Percentiles rank a stretch among this genome's conserved stretches.
Conservation (phyloP, 2,888 invertebrate species). For the Eupeodes latifasciatus region DNA sequence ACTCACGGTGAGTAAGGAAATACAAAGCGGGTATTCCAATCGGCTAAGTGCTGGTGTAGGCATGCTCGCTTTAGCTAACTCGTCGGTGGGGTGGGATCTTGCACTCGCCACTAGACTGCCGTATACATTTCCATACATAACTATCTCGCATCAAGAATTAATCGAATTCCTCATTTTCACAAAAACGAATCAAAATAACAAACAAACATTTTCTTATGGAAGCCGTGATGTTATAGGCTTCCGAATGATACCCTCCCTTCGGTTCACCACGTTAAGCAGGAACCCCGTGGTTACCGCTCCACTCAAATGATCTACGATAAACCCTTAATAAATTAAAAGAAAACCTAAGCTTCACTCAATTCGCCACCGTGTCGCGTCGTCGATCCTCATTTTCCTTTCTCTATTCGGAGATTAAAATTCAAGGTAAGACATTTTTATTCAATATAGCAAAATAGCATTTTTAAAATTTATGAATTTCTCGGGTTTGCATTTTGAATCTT, state of each 20-base stretch:
- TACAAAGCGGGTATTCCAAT: too few relatives aligned
- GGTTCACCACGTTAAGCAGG: not conserved
- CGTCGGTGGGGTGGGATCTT: not conserved
- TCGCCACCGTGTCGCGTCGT: not conserved
- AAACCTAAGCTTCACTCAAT: not conserved
- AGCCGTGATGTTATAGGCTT: not conserved
- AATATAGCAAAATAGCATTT: too few relatives aligned
- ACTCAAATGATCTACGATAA: not conserved
- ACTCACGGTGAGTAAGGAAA: too few relatives aligned
- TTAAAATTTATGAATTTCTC: too few relatives aligned
- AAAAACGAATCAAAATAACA: not conserved
- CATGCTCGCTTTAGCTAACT: not conserved
- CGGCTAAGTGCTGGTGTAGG: too few relatives aligned
- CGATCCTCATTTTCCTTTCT: not conserved
- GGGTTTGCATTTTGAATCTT: too few relatives aligned
- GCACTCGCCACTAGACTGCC: not conserved
- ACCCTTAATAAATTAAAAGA: not conserved
- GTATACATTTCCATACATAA: not conserved
- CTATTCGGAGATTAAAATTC: too few relatives aligned
- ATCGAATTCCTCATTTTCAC: not conserved
- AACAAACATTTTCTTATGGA: not conserved
- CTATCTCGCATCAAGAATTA: not conserved
- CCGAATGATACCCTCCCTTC: not conserved
- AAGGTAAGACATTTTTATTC: too few relatives aligned
- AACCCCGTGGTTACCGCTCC: not conserved